Evolutionary conservation across 2,113 vertebrate genomes (phyloP).

Genomic region (Bos indicus): DNA sequence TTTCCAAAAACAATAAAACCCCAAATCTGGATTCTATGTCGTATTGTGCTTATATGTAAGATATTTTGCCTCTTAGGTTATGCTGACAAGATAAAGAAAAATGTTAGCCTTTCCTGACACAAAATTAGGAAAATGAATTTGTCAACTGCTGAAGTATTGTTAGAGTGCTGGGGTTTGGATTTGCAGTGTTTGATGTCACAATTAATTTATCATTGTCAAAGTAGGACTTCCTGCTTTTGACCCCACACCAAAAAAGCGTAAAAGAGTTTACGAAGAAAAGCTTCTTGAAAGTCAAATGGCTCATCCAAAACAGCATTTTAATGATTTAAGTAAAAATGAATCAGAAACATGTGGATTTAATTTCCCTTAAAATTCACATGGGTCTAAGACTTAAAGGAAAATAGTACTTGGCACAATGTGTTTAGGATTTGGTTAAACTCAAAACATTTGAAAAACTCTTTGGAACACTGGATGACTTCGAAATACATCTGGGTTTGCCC

Average conservation of each 20-base stretch:
- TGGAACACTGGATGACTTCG: slow-evolving; percentile 55
- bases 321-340: slow-evolving; percentile 76
- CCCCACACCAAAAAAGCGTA: slow-evolving; percentile 67
- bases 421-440: slow-evolving; percentile 74
- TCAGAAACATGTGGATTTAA: slow-evolving; percentile 74
- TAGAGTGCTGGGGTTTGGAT: neutral
- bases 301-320: slow-evolving; percentile 70
- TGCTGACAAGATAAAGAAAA: slow-evolving; percentile 21
- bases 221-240: slow-evolving; percentile 68
- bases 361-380: slow-evolving; percentile 75
- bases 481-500: slow-evolving; percentile 61
- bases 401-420: slow-evolving; percentile 72
- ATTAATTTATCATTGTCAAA: slow-evolving; percentile 67
- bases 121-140: slow-evolving; percentile 55
- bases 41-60: neutral
- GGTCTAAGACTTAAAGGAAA: slow-evolving; percentile 73
- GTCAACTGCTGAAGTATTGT: slow-evolving; percentile 27
- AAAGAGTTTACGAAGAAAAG: slow-evolving; percentile 62
- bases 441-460: slow-evolving; percentile 74
- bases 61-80: neutral
- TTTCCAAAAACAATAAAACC: neutral
- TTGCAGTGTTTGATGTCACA: slow-evolving; percentile 60
- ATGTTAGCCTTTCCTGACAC: neutral
- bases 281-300: slow-evolving; percentile 69
- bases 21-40: neutral